Evolutionary conservation across 2,113 vertebrate species (phyloP).

Genomic region (Stomatorhinus ivindoensis): DNA sequence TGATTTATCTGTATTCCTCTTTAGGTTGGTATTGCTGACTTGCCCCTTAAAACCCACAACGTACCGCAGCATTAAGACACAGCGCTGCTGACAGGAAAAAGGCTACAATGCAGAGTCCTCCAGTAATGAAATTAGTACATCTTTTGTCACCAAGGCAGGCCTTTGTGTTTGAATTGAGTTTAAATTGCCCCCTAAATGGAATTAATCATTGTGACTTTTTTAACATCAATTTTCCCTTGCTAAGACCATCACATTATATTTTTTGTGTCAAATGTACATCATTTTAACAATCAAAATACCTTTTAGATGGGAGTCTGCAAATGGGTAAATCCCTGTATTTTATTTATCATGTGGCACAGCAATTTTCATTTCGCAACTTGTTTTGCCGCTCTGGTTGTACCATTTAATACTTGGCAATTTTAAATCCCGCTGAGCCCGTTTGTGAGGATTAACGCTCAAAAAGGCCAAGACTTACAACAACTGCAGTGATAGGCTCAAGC

Average conservation of each 20-base stretch:
- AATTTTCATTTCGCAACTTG: not conserved
- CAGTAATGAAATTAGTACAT: not conserved
- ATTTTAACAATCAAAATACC: not conserved
- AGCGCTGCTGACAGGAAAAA: not conserved
- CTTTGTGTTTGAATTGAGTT: not conserved
- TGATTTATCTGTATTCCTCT: not conserved
- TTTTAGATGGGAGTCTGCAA: not conserved
- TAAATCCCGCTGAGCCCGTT: not conserved
- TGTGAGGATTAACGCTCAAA: not conserved
- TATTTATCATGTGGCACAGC: not conserved
- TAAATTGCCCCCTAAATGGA: not conserved
- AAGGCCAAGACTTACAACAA: not conserved
- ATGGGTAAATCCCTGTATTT: not conserved
- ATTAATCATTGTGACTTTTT: not conserved
- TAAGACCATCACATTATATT: not conserved
- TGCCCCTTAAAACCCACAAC: not conserved
- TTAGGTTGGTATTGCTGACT: not conserved
- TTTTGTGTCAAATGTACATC: not conserved
- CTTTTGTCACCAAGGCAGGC: not conserved
- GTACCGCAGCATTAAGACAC: not conserved
- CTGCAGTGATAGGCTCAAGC: not conserved
- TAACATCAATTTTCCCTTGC: not conserved
- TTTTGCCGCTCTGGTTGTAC: not conserved
- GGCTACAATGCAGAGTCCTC: not conserved
- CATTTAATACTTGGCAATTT: not conserved